Percentiles rank a stretch among this genome's conserved stretches.
phyloP scores from a whole-genome alignment of 2,113 vertebrate genomes.

The Neotoma lepida region DNA sequence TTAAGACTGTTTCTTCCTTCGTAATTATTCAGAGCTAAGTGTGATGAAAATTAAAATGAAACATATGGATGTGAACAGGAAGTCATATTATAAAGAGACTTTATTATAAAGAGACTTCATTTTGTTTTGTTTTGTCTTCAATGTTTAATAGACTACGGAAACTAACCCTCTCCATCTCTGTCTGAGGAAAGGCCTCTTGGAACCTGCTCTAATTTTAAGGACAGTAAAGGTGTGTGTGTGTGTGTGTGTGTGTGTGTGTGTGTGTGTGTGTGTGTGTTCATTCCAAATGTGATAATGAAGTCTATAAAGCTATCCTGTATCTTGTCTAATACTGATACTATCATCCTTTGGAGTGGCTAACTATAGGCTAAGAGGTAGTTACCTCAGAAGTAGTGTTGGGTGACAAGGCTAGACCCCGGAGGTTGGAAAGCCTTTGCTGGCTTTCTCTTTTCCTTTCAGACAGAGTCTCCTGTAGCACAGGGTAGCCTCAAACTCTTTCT shows the following conservation, averaged over 20 bases:
- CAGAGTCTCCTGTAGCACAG: too few species aligned
- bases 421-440: not conserved
- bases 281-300: not conserved
- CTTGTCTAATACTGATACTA: not conserved
- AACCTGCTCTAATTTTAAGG: constrained; percentile 51
- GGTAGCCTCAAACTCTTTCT: not conserved
- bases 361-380: not conserved
- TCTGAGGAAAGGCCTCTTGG: constrained; percentile 33
- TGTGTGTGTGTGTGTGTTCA: not conserved
- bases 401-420: not conserved
- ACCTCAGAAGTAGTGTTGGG: not conserved
- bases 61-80: constrained; percentile 79
- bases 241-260: not conserved
- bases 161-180: constrained; percentile 44
- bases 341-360: constrained; percentile 18
- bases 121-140: not conserved
- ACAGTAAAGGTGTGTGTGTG: not conserved
- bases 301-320: not conserved
- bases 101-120: constrained; percentile 26
- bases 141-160: not conserved
- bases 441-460: not conserved
- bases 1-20: constrained; percentile 74
- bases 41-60: constrained; percentile 83
- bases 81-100: constrained; percentile 67
- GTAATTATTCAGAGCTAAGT: constrained; percentile 84